phyloP scores from a whole-genome alignment of 53 echinoderm and acorn worm genomes.

The Astropecten irregularis region DNA sequence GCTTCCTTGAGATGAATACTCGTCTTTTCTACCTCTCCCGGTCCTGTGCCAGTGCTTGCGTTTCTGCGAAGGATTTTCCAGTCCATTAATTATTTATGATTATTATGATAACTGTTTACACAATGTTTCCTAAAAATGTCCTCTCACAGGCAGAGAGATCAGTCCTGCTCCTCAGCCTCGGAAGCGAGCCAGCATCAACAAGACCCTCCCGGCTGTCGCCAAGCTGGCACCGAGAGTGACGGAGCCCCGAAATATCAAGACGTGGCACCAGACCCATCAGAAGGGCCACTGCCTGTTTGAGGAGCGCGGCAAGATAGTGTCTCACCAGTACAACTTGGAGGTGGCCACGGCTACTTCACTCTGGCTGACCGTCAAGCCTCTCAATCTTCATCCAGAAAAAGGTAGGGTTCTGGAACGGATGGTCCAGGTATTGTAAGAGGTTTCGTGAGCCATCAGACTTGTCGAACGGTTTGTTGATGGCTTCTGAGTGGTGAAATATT shows the following conservation, averaged over 20 bases:
- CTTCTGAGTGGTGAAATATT: no score
- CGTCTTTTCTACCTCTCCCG: no score
- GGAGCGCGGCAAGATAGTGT: constrained; percentile 73
- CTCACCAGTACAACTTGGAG: constrained; percentile 88
- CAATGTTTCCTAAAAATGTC: no score
- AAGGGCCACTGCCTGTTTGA: constrained; percentile 91
- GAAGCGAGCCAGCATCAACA: constrained; percentile 35
- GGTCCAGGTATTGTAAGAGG: no score
- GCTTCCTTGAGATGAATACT: no score
- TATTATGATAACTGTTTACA: no score
- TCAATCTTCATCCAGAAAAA: constrained; percentile 64
- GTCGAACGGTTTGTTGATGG: no score
- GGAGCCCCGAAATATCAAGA: constrained; percentile 79
- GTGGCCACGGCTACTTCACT: constrained; percentile 74
- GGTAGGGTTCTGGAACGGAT: no score
- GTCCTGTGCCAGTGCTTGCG: no score
- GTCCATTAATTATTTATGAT: no score
- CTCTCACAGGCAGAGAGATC: constrained; percentile 7
- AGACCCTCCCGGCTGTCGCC: constrained; percentile 73
- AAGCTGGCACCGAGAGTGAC: constrained; percentile 61
- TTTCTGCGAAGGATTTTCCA: no score
- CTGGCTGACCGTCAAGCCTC: constrained; percentile 84
- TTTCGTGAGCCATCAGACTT: no score
- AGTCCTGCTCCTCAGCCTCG: constrained; percentile 30
- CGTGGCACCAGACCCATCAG: constrained; percentile 83